Evolutionary conservation across 2,888 invertebrate genomes (phyloP), one percentile per base, ranked within the genome.

Genomic region (Apotomis turbidana): DNA sequence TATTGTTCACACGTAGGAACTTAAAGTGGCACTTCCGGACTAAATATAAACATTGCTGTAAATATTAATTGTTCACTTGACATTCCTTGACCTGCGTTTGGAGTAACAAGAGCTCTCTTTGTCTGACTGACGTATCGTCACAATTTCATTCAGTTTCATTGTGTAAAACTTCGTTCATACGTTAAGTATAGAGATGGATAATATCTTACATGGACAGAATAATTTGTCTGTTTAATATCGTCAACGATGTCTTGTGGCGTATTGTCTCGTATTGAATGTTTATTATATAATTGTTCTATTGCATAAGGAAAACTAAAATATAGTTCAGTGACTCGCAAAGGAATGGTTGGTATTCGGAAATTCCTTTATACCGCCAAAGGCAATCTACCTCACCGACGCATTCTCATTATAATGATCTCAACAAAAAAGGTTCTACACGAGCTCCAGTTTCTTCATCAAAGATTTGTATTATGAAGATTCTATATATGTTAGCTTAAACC

Each of bases 1-100:
- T 41, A 27, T 70, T 46, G 62, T 54, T 70, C 58, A 54, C 64
- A 59, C 58, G 62, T 63, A 54, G 49, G 46, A 61, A 69, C 55
- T 62, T 54, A 15, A 62, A 59, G 70, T 66, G 59, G 70, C 13
- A 71, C 70, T 71, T 66, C 70, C 60, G 64, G 36, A 49, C 13
- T 70, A 57, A 70, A 38, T 63, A 63, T 44, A 67, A 62, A 55
- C 55, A 60, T 55, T 57, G 12, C 57, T 57, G 15, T 70, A 46
- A 61, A 61, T 62, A 38, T 49, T 55, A 38, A 62, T 70, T 15
- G 41, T 8, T 41, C 46, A 41, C 41, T 59, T 59, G n/a, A 41
- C 41, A 46, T 46, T 61, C 46, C 27, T 49, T 49, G 49, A 49
- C 49, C 49, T 3, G 49, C 49, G 9, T 9, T 49, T 49, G 0